Base-by-base conservation (phyloP, 1,140 invertebrate species). In the Ooceraea biroi region DNA sequence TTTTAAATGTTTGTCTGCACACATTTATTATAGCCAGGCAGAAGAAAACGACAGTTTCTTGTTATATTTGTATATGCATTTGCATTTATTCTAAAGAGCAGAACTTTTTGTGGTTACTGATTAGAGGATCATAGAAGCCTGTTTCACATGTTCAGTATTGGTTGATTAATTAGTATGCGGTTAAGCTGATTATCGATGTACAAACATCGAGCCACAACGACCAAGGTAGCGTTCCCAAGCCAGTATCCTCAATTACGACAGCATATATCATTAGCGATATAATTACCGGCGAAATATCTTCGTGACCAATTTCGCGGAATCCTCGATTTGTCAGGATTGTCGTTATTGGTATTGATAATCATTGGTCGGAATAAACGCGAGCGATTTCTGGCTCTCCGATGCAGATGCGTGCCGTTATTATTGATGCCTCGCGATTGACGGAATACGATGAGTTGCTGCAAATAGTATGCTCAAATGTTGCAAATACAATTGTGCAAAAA, bases 211-310 rank as follows among this genome's bases (percentile, higher is more conserved):
- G 36, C 63, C 76, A 22, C 65, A 69, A 1, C 22, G 14, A 14
- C 65, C 50, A 71, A 80, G 50, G 22, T 17, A 68, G 36, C 74
- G 66, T 78, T 68, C 50, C 76, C 76, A 69, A 68, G 48, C 76
- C 5, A 41, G 22, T 61, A 25, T 68, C 36, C 50, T 22, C 61
- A 30, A 68, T 78, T 68, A 68, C n/a, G 61, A 12, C 22, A n/a
- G 30, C 22, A 63, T 78, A 44, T n/a, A 78, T 78, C 65, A 58
- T 80, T 71, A 80, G 22, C 50, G 22, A 78, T 78, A 78, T 80
- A 80, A 80, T 80, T 80, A 80, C 19, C 3, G 17, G 22, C 65
- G 50, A 71, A 71, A 80, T 80, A 80, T 80, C 65, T 69, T 27
- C 10, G 65, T 10, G 50, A 50, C 36, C 55, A 58, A 63, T 65